Percentiles rank a stretch among this genome's conserved stretches.
Evolutionary conservation across 2,113 vertebrate species (phyloP).

Genomic region (Corvus hawaiiensis): DNA sequence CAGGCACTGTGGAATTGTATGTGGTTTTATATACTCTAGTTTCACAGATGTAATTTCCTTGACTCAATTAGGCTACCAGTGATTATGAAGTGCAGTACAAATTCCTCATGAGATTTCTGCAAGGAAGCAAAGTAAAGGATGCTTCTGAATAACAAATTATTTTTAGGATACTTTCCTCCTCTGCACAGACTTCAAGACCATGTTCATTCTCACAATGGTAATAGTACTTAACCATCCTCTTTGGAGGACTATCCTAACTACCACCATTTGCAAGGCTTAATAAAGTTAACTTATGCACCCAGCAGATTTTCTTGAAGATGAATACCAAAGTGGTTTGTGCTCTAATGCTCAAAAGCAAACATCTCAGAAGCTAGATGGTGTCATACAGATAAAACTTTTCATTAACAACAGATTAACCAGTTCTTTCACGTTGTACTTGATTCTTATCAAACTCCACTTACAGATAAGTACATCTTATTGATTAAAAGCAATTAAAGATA

Average conservation of each 20-base stretch:
- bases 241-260: background rate
- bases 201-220: background rate
- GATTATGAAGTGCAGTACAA: conserved; percentile 43
- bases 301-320: background rate
- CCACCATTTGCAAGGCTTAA: background rate
- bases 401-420: conserved; percentile 39
- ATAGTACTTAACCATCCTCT: background rate
- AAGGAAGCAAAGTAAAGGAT: background rate
- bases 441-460: conserved; percentile 49
- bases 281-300: background rate
- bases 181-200: background rate
- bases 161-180: background rate
- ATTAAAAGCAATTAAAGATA: conserved; percentile 50
- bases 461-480: conserved; percentile 53
- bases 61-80: conserved; percentile 28
- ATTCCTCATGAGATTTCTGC: conserved; percentile 37
- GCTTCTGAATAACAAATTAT: conserved; percentile 45
- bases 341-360: conserved; percentile 16
- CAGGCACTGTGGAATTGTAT: background rate
- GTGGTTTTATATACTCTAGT: background rate
- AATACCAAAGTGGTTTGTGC: conserved; percentile 9
- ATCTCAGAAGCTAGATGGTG: conserved; percentile 14
- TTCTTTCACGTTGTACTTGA: background rate
- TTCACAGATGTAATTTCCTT: conserved; percentile 48
- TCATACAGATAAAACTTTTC: conserved; percentile 46